Percentiles rank a stretch among this genome's conserved stretches.
phyloP scores from a whole-genome alignment of 2,888 invertebrate species.

The Gandaritis pyraliata region DNA sequence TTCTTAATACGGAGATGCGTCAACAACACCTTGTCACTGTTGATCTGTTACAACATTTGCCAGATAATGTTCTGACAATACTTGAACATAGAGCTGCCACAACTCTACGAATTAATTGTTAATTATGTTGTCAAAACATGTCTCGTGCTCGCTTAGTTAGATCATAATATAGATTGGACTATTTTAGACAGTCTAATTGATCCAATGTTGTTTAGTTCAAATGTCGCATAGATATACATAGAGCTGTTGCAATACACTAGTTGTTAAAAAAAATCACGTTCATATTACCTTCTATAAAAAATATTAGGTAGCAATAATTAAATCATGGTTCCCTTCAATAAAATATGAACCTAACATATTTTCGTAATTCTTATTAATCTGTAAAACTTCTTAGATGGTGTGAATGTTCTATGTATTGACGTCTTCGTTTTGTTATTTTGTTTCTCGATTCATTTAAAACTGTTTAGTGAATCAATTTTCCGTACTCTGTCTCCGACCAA shows the following conservation, averaged over 20 bases:
- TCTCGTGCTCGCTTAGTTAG: no score
- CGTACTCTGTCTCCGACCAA: no score
- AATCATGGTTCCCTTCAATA: constrained; percentile 20
- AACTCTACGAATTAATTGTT: background rate
- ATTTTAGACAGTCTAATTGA: no score
- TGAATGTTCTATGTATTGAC: constrained; percentile 17
- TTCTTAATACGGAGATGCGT: no score
- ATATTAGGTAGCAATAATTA: constrained; percentile 18
- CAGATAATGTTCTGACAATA: no score
- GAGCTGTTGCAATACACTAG: background rate
- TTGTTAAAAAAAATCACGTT: no score
- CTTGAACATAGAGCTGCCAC: background rate
- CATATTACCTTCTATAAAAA: background rate
- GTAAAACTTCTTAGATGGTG: constrained; percentile 10
- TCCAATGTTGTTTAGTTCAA: no score
- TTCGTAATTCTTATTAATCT: constrained; percentile 15
- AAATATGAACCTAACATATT: constrained; percentile 24
- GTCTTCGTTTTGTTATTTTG: background rate
- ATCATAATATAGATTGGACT: no score
- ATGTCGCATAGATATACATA: no score
- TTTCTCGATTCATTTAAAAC: no score
- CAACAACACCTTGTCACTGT: no score
- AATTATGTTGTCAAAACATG: background rate
- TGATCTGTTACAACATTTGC: background rate
- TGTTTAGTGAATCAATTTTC: no score